Evolutionary conservation across 1,140 invertebrate genomes (phyloP), one percentile per base, ranked within the genome.

Genomic region (Monomorium pharaonis): DNA sequence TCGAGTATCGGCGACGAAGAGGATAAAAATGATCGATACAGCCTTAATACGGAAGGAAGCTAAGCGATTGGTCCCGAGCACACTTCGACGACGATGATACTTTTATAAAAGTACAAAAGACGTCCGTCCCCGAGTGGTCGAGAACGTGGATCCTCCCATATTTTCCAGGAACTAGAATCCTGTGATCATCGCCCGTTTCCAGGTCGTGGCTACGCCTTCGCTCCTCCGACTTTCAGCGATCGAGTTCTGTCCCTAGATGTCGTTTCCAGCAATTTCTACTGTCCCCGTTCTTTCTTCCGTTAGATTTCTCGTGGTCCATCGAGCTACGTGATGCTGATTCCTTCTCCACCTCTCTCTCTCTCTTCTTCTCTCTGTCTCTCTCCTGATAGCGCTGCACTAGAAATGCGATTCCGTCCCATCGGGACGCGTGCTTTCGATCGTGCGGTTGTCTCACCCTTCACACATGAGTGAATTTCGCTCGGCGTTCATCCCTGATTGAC

Each of bases 31-130:
- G 83, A 85, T 44, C 81, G 76, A 88, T 69, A 49, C 56, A 47
- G 37, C n/a, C 76, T 69, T 42, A 44, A 83, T 69, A 44, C 42
- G 42, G 42, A 24, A 67, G 42, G 16, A 37, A 76, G 70, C 54
- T 56, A 65, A 51, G 16, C 84, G 37, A 51, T 86, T 84, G 87
- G 88, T 86, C 87, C 69, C 83, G 49, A 18, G 30, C 49, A 44
- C 21, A 51, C 30, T 24, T 30, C 30, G 62, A 80, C 21, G 62
- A 78, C 24, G 44, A 54, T 54, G 69, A 60, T 37, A 47, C 63
- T 69, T 54, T 56, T 89, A 89, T 88, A 89, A 89, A 89, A 89
- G 87, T 89, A 88, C 42, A 89, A 89, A 89, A 89, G 72, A 85
- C 60, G 81, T 54, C 65, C 51, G 74, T 51, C 63, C 30, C 58